Evolutionary conservation across 92 coral and sea anemone species (phyloP), one percentile per base, ranked within the genome.

Genomic region (Desmophyllum pertusum): DNA sequence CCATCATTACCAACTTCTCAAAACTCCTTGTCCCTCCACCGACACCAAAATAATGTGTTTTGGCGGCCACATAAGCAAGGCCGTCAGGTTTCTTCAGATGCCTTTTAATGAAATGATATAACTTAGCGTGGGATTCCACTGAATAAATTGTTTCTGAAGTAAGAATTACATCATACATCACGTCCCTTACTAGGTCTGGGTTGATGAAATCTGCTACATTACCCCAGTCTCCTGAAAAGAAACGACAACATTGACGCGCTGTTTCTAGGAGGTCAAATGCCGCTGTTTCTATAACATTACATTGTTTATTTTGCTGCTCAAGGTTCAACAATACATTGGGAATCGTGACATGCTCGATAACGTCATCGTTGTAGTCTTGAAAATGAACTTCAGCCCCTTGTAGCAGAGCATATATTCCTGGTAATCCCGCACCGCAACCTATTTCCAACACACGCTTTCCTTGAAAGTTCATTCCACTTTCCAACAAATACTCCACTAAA

Each of bases 21-120:
- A 96, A 96, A 37, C 93, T 85, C 70, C 95, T 90, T n/a, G 99
- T 96, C 10, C 99, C 98, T 37, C 99, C 99, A 57, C 99, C 99
- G 17, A 96, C 99, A 65, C 99, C 99, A 94, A 96, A 96, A 76
- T 96, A 96, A 64, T 93, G 79, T 23, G 92, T 94, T 84, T 96
- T 96, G 48, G 98, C 99, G 19, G 99, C 99, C 46, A 96, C 76
- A 79, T 88, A 94, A 8, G 90, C 98, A 5, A 91, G 65, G 2
- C 99, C 99, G 13, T 46, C 23, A 6, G 93, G 97, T 55, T 89
- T 89, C 78, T 76, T 81, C 57, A 96, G 73, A 64, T 90, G 90
- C 23, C 81, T 83, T 67, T 93, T 88, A 25, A 94, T 86, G 35
- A 96, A 77, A 25, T 86, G 81, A 59, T 92, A 88, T 69, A 96